phyloP scores from a whole-genome alignment of 2,888 invertebrate genomes.

The Seira musarum region DNA sequence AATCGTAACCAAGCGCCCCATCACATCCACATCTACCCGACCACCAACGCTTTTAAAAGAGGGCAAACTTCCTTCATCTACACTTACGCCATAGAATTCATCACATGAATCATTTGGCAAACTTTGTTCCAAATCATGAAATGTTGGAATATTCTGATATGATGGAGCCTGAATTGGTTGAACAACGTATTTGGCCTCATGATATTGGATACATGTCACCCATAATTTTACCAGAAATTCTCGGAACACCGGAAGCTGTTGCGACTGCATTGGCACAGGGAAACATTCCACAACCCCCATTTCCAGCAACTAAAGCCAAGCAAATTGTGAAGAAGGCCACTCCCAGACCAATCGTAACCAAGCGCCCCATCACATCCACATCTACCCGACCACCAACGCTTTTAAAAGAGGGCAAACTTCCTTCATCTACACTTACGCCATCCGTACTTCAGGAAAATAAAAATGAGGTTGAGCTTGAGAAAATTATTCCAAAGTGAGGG shows the following conservation, averaged over 20 bases:
- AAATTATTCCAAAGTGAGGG: too few species aligned
- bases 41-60: constrained; percentile 21
- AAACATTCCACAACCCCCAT: neutral
- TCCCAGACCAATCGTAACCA: neutral
- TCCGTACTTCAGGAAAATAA: too few species aligned
- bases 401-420: neutral
- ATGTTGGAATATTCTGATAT: neutral
- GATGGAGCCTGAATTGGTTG: neutral
- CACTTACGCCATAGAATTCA: neutral
- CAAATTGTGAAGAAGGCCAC: neutral
- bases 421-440: neutral
- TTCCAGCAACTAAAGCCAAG: neutral
- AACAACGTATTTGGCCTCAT: too few species aligned
- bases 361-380: neutral
- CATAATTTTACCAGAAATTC: too few species aligned
- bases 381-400: constrained; percentile 12
- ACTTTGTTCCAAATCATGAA: too few species aligned
- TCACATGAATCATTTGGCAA: too few species aligned
- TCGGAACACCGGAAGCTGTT: too few species aligned
- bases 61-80: neutral
- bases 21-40: neutral
- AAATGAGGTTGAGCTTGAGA: too few species aligned
- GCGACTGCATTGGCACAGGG: constrained; percentile 6
- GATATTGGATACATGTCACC: too few species aligned
- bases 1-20: neutral